phyloP scores from a whole-genome alignment of 2,797 vertebrate species.

The Ibycter americanus region DNA sequence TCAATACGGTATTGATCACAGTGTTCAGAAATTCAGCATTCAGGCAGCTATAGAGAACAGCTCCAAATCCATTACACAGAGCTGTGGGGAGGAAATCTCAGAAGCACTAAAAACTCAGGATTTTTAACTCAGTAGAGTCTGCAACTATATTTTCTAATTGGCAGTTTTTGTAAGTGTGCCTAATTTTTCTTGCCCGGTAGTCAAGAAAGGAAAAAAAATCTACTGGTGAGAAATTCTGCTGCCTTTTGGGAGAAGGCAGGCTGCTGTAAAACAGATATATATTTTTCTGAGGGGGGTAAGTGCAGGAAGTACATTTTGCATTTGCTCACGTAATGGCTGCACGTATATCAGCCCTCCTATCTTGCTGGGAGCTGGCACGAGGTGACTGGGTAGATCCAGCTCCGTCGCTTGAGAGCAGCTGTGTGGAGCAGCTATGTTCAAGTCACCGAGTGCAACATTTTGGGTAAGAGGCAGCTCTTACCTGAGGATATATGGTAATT shows the following conservation, averaged over 20 bases:
- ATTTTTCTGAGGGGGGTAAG: background rate
- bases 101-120: background rate
- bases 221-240: background rate
- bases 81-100: background rate
- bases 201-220: background rate
- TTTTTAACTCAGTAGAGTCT: background rate
- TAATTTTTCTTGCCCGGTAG: background rate
- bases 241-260: background rate
- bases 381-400: background rate
- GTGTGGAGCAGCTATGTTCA: rapidly evolving
- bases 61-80: background rate
- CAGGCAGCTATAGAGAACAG: background rate
- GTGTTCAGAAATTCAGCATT: slow-evolving; percentile 9
- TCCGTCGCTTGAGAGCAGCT: background rate
- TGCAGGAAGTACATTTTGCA: background rate
- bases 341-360: background rate
- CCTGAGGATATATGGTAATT: background rate
- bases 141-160: background rate
- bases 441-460: background rate
- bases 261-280: background rate
- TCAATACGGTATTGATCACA: slow-evolving; percentile 23
- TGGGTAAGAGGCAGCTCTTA: background rate
- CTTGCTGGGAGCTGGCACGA: background rate
- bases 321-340: background rate
- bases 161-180: background rate